Percentiles rank a stretch among this genome's conserved stretches.
phyloP scores from a whole-genome alignment of 2,113 vertebrate species.

The Chloropsis hardwickii region DNA sequence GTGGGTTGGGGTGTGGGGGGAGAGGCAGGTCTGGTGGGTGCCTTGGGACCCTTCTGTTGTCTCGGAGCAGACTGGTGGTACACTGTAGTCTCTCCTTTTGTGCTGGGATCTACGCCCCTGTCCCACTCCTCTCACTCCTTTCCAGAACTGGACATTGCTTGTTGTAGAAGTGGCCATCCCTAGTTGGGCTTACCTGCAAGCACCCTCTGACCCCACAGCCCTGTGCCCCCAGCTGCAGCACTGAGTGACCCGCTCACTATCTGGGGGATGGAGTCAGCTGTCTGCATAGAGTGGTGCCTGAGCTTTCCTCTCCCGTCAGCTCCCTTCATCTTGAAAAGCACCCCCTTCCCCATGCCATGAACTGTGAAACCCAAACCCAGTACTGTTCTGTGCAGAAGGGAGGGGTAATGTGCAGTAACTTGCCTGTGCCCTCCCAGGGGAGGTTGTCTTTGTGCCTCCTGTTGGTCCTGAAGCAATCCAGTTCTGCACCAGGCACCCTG shows the following conservation, averaged over 20 bases:
- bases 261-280: background rate
- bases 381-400: conserved; percentile 4
- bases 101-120: background rate
- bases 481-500: conserved; percentile 63
- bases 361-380: background rate
- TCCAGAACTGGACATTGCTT: conserved; percentile 36
- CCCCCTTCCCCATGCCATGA: background rate
- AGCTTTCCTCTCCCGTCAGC: conserved; percentile 5
- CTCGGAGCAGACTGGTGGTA: background rate
- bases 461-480: conserved; percentile 58
- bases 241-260: background rate
- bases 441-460: conserved; percentile 62
- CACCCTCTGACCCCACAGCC: accelerated
- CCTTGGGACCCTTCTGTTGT: background rate
- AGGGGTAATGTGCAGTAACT: conserved; percentile 56
- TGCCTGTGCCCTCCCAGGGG: conserved; percentile 8
- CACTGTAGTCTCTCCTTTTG: background rate
- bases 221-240: background rate
- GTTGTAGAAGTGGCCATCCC: conserved; percentile 27
- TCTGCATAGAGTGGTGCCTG: conserved; percentile 19
- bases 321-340: background rate
- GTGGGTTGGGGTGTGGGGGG: background rate
- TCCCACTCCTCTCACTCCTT: background rate
- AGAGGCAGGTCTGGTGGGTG: background rate
- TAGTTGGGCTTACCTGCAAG: background rate